These are phyloP conservation scores for Megalopta genalis DNA, from an alignment of 1,140 invertebrate species.

Conservation along the genomic window DNA sequence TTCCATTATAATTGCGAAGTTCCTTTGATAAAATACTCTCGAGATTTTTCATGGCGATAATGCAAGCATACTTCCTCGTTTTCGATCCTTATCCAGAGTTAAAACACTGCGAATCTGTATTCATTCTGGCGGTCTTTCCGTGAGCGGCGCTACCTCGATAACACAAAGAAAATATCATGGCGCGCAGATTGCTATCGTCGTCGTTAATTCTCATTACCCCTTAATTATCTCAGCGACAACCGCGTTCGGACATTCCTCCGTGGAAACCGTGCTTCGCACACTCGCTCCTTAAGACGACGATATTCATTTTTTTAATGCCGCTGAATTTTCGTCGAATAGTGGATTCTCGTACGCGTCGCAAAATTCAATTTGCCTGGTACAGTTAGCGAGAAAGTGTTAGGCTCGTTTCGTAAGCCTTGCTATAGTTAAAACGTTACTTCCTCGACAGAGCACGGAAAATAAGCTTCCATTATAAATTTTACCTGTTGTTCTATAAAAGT, in stretches of 20 bases:
- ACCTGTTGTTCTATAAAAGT: no score
- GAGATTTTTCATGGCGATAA: constrained; percentile 34
- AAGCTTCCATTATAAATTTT: no score
- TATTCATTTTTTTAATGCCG: constrained; percentile 9
- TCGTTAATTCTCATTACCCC: constrained; percentile 65
- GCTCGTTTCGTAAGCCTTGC: neutral
- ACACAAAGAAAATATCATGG: constrained; percentile 43
- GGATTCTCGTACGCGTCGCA: neutral
- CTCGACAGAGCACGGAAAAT: no score
- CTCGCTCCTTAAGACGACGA: constrained; percentile 1
- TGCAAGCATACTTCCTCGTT: constrained; percentile 28
- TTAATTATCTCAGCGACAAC: constrained; percentile 50
- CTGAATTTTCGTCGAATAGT: neutral
- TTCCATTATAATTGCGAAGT: neutral
- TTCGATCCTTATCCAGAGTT: constrained; percentile 45
- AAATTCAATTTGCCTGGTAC: constrained; percentile 1
- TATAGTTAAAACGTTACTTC: no score
- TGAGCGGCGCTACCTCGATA: constrained; percentile 40
- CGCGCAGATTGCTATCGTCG: constrained; percentile 59
- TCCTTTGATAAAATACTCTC: neutral
- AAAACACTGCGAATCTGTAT: constrained; percentile 57
- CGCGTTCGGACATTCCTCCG: constrained; percentile 16
- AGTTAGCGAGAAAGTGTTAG: neutral
- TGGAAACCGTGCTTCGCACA: neutral
- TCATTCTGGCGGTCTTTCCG: constrained; percentile 41